Percentiles rank a stretch among this genome's conserved stretches.
These are phyloP conservation scores for Entomobrya multifasciata DNA, from an alignment of 2,888 invertebrate genomes.

Conservation along the genomic window DNA sequence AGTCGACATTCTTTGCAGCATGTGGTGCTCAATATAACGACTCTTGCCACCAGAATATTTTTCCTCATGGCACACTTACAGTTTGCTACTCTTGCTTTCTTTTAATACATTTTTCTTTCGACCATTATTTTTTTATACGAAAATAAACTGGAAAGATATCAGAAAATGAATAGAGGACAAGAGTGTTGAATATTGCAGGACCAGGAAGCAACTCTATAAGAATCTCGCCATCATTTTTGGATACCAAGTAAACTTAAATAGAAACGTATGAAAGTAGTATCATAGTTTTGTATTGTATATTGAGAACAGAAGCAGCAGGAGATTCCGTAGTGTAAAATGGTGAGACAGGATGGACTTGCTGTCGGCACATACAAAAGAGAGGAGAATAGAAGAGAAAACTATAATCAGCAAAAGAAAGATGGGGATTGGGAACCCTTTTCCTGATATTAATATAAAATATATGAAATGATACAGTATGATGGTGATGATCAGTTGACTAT, in stretches of 20 bases:
- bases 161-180: background rate
- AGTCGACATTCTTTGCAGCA: too few relatives aligned
- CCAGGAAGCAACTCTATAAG: background rate
- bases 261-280: too few relatives aligned
- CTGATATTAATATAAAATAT: too few relatives aligned
- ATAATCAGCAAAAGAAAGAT: background rate
- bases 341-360: slow-evolving; percentile 24
- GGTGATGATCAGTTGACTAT: background rate
- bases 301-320: slow-evolving; percentile 36
- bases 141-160: background rate
- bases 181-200: background rate
- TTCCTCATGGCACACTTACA: slow-evolving; percentile 24
- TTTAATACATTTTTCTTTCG: too few relatives aligned
- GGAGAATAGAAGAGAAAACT: background rate
- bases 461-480: background rate
- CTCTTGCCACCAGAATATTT: too few relatives aligned
- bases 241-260: too few relatives aligned
- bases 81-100: background rate
- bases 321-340: slow-evolving; percentile 29
- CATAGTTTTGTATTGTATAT: background rate
- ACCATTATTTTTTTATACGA: too few relatives aligned
- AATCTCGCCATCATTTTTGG: too few relatives aligned
- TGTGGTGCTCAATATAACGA: too few relatives aligned
- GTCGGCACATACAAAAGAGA: background rate
- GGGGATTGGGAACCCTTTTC: background rate